Evolutionary conservation across 1,140 invertebrate genomes (phyloP).

Genomic region (Kradibia gibbosae): DNA sequence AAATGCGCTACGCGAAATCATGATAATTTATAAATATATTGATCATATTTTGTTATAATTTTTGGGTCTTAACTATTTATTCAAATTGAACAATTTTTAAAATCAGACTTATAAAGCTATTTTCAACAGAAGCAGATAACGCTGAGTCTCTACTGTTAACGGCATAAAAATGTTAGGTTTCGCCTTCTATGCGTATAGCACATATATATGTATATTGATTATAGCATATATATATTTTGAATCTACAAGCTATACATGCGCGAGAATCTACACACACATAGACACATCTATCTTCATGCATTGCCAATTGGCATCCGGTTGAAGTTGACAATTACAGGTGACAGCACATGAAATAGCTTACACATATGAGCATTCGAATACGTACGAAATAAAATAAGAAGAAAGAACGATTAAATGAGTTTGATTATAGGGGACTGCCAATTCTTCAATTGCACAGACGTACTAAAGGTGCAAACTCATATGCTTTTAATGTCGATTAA

Average conservation of each 20-base stretch:
- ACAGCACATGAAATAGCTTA: slow-evolving; percentile 25
- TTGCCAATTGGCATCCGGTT: background rate
- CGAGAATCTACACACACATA: slow-evolving; percentile 7
- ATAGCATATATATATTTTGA: no score
- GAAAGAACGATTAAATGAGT: slow-evolving; percentile 8
- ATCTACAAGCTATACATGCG: no score
- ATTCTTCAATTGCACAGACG: slow-evolving; percentile 39
- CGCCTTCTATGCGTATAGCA: background rate
- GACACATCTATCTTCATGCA: background rate
- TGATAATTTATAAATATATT: no score
- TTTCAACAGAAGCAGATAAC: background rate
- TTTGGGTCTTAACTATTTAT: no score
- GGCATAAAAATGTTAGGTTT: slow-evolving; percentile 3
- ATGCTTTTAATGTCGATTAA: background rate
- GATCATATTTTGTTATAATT: no score
- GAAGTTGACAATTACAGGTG: slow-evolving; percentile 49
- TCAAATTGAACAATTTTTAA: background rate
- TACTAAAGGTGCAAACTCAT: background rate
- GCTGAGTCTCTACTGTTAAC: background rate
- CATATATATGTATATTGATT: no score
- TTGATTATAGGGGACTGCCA: slow-evolving; percentile 41
- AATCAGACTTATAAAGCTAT: slow-evolving; percentile 21
- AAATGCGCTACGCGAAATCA: no score
- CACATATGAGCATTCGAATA: slow-evolving; percentile 20
- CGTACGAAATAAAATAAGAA: background rate